Evolutionary conservation across 1,140 invertebrate genomes (phyloP).

Genomic region (Drosophila lacertosa): DNA sequence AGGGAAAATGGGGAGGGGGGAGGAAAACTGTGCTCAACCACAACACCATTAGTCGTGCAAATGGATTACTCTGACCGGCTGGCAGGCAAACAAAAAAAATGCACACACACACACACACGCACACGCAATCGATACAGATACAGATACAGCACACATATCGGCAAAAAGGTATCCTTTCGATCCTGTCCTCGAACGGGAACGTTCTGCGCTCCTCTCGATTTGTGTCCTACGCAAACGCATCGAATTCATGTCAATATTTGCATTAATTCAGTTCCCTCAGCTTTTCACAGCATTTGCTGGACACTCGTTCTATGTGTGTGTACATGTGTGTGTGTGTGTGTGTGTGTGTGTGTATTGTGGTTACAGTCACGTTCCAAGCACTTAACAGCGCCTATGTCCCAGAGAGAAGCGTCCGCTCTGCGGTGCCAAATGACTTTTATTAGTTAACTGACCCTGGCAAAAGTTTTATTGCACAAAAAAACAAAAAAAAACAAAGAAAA

Average conservation of each 20-base stretch:
- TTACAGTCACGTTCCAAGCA: conserved; percentile 36
- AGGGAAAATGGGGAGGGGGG: conserved; percentile 5
- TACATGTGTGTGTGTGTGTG: conserved; percentile 1
- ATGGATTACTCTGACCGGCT: conserved; percentile 43
- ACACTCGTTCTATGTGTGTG: not conserved
- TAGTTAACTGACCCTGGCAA: conserved; percentile 65
- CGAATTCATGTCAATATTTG: conserved; percentile 74
- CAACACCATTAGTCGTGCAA: conserved; percentile 68
- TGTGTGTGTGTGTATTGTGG: conserved; percentile 32
- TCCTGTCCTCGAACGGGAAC: not conserved
- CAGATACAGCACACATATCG: conserved; percentile 6
- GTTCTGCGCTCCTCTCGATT: conserved; percentile 11
- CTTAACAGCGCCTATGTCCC: conserved; percentile 15
- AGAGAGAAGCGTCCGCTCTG: conserved; percentile 11
- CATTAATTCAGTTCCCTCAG: conserved; percentile 64
- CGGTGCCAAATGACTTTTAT: conserved; percentile 71
- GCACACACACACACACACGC: conserved; percentile 25
- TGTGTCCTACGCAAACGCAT: conserved; percentile 54
- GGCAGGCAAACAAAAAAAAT: conserved; percentile 41
- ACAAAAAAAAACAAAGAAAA: not conserved
- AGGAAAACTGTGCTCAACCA: conserved; percentile 40
- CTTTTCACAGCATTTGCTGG: conserved; percentile 15
- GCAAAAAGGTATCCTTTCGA: not conserved
- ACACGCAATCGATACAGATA: not conserved
- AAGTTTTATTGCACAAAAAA: not conserved